Percentiles rank a stretch among this genome's conserved stretches.
Conservation (phyloP, 2,888 invertebrate species). For the Xestia c-nigrum region DNA sequence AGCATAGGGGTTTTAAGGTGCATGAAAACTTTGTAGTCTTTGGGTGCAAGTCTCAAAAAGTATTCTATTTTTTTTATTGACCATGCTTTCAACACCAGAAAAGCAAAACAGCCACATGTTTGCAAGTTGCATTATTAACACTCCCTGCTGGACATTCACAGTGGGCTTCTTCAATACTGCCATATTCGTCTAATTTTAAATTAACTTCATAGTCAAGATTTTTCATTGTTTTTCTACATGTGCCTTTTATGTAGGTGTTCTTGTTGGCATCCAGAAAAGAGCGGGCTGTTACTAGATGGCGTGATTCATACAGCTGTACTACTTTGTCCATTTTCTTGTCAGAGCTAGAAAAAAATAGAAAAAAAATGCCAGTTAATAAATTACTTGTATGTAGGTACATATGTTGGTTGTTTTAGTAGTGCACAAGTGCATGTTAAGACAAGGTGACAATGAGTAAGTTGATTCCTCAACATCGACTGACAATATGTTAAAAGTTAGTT, state of each 20-base stretch:
- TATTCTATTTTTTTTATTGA: background rate
- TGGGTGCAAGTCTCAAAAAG: background rate
- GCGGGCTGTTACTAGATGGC: background rate
- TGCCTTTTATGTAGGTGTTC: slow-evolving; percentile 1
- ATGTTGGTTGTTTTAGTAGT: no score
- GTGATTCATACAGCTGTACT: background rate
- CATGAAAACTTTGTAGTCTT: no score
- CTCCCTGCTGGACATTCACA: background rate
- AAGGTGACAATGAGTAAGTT: background rate
- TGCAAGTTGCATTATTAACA: background rate
- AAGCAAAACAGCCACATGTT: background rate
- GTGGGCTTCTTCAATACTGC: background rate
- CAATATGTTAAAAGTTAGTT: no score
- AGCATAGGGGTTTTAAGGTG: no score
- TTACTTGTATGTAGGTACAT: background rate
- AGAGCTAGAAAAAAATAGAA: background rate
- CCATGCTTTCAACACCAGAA: background rate
- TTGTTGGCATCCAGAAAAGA: background rate
- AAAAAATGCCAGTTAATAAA: background rate
- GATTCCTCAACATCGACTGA: no score
- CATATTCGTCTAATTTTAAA: background rate
- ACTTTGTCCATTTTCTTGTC: background rate
- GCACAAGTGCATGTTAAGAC: background rate
- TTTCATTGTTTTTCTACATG: background rate
- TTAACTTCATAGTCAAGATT: background rate